Evolutionary conservation across 1,140 invertebrate genomes (phyloP).

Genomic region (Glossosoma conforme): DNA sequence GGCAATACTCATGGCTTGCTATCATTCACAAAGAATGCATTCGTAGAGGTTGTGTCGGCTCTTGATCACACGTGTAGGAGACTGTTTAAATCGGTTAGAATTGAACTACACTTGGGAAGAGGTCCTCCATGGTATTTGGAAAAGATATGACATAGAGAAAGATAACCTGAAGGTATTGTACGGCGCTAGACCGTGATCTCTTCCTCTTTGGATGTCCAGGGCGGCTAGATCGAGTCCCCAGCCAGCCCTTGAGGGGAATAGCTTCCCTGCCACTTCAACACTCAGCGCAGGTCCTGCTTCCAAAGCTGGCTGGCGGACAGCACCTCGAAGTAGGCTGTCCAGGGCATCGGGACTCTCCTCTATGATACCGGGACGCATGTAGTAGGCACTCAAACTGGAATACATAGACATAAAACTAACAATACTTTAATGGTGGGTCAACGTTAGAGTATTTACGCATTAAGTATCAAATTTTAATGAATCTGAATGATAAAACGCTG

Average conservation of each 20-base stretch:
- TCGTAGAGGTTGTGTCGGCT: no score
- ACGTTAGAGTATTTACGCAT: no score
- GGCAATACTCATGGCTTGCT: no score
- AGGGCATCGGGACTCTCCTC: slow-evolving; percentile 38
- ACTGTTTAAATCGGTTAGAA: no score
- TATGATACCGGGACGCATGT: slow-evolving; percentile 42
- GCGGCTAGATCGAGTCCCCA: slow-evolving; percentile 64
- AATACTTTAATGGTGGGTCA: no score
- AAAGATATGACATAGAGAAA: no score
- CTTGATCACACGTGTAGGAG: no score
- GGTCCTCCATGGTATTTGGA: no score
- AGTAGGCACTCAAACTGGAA: slow-evolving; percentile 44
- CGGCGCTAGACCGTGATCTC: slow-evolving; percentile 65
- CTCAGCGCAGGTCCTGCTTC: slow-evolving; percentile 70
- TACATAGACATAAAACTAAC: neutral
- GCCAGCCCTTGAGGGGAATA: slow-evolving; percentile 65
- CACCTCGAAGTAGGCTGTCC: slow-evolving; percentile 41
- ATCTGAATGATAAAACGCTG: no score
- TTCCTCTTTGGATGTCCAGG: slow-evolving; percentile 64
- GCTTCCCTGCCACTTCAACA: slow-evolving; percentile 72
- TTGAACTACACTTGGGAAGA: no score
- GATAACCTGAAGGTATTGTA: slow-evolving; percentile 50
- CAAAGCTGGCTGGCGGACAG: slow-evolving; percentile 35
- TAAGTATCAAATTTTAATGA: no score
- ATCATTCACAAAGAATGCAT: no score